phyloP scores from a whole-genome alignment of 2,888 invertebrate genomes.

The Kryphioiulus occultus region DNA sequence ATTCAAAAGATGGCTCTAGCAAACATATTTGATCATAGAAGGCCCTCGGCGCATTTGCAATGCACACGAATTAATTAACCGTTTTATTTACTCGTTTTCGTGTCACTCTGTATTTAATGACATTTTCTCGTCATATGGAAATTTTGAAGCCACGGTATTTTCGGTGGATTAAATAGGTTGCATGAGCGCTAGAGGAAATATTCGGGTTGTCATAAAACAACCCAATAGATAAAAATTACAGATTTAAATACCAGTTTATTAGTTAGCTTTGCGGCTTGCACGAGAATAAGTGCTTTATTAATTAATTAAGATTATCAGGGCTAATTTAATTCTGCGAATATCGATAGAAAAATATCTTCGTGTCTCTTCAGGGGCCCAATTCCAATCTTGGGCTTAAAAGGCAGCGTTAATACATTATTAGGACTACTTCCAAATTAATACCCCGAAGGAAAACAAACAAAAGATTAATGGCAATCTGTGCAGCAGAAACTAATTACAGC shows the following conservation, averaged over 20 bases:
- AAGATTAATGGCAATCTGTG: conserved; percentile 7
- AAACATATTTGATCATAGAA: too few relatives aligned
- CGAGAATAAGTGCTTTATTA: too few relatives aligned
- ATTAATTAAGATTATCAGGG: neutral
- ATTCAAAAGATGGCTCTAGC: too few relatives aligned
- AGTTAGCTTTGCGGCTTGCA: neutral
- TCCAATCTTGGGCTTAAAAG: neutral
- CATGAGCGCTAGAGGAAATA: neutral
- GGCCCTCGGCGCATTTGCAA: too few relatives aligned
- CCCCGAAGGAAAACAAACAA: conserved; percentile 15
- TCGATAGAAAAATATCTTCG: neutral
- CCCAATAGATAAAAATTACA: neutral
- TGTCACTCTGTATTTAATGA: too few relatives aligned
- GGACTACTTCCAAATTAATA: neutral
- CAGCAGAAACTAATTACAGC: conserved; percentile 25
- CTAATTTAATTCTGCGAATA: neutral
- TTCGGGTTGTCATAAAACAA: neutral
- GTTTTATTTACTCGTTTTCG: too few relatives aligned
- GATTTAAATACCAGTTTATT: neutral
- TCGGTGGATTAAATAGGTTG: too few relatives aligned
- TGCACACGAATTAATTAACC: too few relatives aligned
- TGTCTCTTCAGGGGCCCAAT: neutral
- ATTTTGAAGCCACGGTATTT: too few relatives aligned
- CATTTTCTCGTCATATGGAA: too few relatives aligned
- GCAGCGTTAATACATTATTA: neutral